Evolutionary conservation across 2,797 vertebrate species (phyloP).

Genomic region (Kryptolebias ocellatus): DNA sequence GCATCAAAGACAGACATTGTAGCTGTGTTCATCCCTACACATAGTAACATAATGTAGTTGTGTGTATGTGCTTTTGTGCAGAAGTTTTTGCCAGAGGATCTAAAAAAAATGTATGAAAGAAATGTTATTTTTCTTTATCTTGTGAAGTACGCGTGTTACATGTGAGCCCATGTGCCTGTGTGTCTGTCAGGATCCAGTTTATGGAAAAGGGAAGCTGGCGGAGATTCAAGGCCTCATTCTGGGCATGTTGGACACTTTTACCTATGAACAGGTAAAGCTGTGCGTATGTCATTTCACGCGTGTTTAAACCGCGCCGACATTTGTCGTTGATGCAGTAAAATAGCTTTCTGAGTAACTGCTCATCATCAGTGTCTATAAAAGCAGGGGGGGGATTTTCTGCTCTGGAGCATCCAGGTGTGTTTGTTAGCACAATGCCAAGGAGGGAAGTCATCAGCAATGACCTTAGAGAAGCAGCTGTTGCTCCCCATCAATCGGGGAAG

Average conservation of each 20-base stretch:
- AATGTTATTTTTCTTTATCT: background rate
- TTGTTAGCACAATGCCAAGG: no score
- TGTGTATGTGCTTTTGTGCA: no score
- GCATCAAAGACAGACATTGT: background rate
- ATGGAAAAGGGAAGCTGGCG: slow-evolving; percentile 93
- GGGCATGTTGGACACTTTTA: slow-evolving; percentile 97
- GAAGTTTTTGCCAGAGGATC: background rate
- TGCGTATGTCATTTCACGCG: background rate
- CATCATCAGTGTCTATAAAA: no score
- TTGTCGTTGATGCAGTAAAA: background rate
- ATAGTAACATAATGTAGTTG: no score
- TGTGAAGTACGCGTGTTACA: background rate
- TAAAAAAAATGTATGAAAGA: background rate
- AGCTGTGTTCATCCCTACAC: no score
- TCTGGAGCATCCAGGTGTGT: no score
- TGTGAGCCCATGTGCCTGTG: background rate
- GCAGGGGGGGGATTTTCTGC: no score
- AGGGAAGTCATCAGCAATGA: no score
- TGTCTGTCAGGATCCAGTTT: slow-evolving; percentile 89
- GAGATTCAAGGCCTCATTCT: slow-evolving; percentile 95
- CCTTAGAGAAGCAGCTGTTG: no score
- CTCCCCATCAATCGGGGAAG: no score
- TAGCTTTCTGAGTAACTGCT: no score
- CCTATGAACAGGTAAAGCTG: slow-evolving; percentile 89
- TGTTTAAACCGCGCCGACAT: background rate